Conservation (phyloP, 2,113 vertebrate genomes). For the Elephas maximus region DNA sequence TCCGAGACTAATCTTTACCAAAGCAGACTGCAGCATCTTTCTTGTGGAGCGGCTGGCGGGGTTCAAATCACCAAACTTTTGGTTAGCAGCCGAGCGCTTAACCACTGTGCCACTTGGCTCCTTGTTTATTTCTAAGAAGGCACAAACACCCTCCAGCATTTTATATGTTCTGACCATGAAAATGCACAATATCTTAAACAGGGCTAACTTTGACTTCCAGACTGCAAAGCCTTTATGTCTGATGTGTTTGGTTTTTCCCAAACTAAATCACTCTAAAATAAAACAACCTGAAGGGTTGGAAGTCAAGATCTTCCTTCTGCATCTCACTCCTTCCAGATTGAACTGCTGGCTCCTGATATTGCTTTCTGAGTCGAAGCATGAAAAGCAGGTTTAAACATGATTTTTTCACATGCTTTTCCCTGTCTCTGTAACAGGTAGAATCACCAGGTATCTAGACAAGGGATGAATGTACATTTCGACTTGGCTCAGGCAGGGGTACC, state of each 20-base stretch:
- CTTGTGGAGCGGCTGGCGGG: not conserved
- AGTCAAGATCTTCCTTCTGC: not conserved
- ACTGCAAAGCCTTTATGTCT: not conserved
- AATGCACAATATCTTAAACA: not conserved
- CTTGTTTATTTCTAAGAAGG: not conserved
- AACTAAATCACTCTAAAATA: not conserved
- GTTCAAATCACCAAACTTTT: no score
- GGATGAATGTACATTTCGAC: not conserved
- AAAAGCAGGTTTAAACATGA: not conserved
- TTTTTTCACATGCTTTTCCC: not conserved
- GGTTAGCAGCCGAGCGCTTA: not conserved
- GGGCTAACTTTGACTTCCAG: not conserved
- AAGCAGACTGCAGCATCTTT: not conserved
- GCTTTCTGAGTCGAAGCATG: not conserved
- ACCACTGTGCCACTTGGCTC: not conserved
- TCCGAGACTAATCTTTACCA: not conserved
- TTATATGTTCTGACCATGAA: conserved; percentile 16
- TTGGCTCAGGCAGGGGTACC: not conserved
- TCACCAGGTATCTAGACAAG: not conserved
- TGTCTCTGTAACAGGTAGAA: not conserved
- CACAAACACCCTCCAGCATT: not conserved
- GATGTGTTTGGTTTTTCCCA: not conserved
- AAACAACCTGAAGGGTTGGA: not conserved
- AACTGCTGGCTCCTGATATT: not conserved
- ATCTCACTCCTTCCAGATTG: not conserved